Evolutionary conservation across 2,888 invertebrate species (phyloP).

Genomic region (Microctonus hyperodae): DNA sequence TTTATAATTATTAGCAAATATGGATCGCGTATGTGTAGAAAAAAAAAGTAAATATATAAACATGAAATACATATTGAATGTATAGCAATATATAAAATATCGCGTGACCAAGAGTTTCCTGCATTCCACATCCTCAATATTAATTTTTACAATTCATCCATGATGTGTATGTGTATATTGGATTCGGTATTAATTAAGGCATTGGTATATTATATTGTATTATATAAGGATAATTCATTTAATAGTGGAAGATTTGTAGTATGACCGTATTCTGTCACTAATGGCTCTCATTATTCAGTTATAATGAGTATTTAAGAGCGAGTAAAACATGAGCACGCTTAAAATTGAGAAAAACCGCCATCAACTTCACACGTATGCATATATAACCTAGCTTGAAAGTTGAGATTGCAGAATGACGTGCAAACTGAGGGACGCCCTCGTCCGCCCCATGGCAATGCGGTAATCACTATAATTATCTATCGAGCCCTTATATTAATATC

Average conservation of each 20-base stretch:
- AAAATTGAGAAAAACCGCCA: slow-evolving; percentile 46
- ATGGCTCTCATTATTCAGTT: slow-evolving; percentile 10
- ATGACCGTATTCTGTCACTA: background rate
- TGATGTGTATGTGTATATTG: background rate
- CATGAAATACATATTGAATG: background rate
- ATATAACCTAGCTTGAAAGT: slow-evolving; percentile 49
- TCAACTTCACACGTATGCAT: slow-evolving; percentile 57
- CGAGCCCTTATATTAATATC: slow-evolving; percentile 64
- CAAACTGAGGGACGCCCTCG: slow-evolving; percentile 63
- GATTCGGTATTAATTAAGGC: too few species aligned
- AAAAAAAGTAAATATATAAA: background rate
- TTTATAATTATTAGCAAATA: too few species aligned
- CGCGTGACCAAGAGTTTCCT: background rate
- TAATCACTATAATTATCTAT: slow-evolving; percentile 64
- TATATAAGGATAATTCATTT: background rate
- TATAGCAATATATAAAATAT: background rate
- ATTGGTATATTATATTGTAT: too few species aligned
- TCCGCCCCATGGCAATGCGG: slow-evolving; percentile 63
- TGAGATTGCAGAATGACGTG: slow-evolving; percentile 63
- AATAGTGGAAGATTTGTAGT: background rate
- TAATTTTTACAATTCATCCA: background rate
- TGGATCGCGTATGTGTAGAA: too few species aligned
- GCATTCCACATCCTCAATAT: background rate
- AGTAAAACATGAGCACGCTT: slow-evolving; percentile 5
- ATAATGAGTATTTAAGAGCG: slow-evolving; percentile 5